Evolutionary conservation across 1,140 invertebrate species (phyloP), one percentile per base, ranked within the genome.

Genomic region (Steinernema khuongi): DNA sequence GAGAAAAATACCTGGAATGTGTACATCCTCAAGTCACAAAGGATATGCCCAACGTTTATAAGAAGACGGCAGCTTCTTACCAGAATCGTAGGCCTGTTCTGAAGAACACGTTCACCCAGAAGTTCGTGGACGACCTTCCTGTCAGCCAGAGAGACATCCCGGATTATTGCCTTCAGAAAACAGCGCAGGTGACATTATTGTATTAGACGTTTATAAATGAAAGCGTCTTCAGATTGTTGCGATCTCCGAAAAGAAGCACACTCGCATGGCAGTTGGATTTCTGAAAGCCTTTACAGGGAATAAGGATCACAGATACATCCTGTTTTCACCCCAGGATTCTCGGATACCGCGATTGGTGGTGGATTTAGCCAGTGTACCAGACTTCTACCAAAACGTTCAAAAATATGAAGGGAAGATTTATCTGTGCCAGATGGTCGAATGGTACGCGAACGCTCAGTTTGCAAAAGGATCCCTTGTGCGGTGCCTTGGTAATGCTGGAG

Each of bases 311-410:
- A 85, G 87, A 67, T 86, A 86, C 1, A 89, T 89, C 1, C 80
- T 90, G 14, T 91, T 94, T 82, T 85, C 88, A 50, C 91, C 92
- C 0, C 88, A 89, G 71, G 92, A 94, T 86, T 86, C 87, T 74
- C 87, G 91, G 74, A 81, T 93, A 30, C 92, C 92, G 11, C 85
- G 89, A 19, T 87, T 93, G 69, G 87, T 88, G 32, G 29, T 17
- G 71, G 41, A 50, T 75, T 79, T 31, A n/a, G 74, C 26, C 79
- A 68, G 29, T 41, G 76, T 50, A 43, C 73, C 14, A n/a, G 78
- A 30, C 50, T 60, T 60, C 50, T 60, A 60, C 50, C 11, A 11
- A 4, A 60, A 60, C 19, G 14, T 4, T 14, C 14, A 22, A 4
- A 22, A 14, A 26, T 26, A 14, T 22, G 7, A 60, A 60, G 50